phyloP scores from a whole-genome alignment of 2,888 invertebrate species.

The Tenthredo notha region DNA sequence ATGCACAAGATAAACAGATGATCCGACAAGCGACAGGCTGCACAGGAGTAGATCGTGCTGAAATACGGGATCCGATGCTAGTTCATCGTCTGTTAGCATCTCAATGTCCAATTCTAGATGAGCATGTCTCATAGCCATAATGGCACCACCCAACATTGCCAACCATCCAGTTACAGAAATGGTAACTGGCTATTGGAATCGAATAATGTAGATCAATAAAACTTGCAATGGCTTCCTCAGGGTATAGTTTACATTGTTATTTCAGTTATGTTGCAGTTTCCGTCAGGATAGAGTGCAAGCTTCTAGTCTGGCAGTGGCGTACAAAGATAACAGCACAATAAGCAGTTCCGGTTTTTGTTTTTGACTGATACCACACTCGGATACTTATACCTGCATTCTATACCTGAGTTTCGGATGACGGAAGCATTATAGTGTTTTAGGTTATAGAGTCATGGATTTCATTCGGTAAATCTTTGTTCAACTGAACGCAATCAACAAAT shows the following conservation, averaged over 20 bases:
- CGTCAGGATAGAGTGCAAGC: not conserved
- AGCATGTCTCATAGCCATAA: conserved; percentile 72
- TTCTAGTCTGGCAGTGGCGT: not conserved
- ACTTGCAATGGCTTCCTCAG: not conserved
- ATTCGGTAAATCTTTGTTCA: not conserved
- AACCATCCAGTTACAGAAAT: conserved; percentile 59
- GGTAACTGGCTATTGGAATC: conserved; percentile 2
- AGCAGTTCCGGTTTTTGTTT: not conserved
- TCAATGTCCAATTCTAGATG: conserved; percentile 71
- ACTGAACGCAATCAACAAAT: not conserved
- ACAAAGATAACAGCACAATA: not conserved
- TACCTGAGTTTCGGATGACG: not conserved
- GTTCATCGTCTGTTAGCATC: conserved; percentile 68
- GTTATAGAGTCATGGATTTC: not conserved
- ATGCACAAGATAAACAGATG: conserved; percentile 70
- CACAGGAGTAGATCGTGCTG: conserved; percentile 73
- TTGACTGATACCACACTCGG: not conserved
- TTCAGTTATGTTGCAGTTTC: not conserved
- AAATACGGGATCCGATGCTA: conserved; percentile 72
- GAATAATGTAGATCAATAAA: not conserved
- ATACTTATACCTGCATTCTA: conserved; percentile 8
- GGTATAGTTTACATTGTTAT: not conserved
- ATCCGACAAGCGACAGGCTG: conserved; percentile 71
- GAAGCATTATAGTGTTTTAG: not conserved
- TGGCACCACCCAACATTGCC: conserved; percentile 66